Percentiles rank a stretch among this genome's conserved stretches.
Conservation (phyloP, 2,113 vertebrate genomes). For the Fukomys damarensis region DNA sequence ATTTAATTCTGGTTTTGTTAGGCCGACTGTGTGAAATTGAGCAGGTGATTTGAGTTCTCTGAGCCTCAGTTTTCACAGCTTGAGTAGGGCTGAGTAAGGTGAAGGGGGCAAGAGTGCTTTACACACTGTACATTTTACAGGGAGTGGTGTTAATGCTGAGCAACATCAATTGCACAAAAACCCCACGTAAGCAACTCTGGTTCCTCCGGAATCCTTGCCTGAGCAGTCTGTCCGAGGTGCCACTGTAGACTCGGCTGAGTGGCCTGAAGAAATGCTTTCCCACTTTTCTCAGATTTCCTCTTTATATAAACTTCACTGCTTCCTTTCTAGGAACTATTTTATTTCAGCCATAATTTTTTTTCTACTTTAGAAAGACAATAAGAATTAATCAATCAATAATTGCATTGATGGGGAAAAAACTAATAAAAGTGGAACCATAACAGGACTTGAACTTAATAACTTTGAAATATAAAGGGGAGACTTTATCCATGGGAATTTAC, state of each 20-base stretch:
- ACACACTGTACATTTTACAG: rapidly evolving
- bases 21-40: not conserved
- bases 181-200: not conserved
- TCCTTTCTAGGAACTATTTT: conserved; percentile 48
- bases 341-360: conserved; percentile 76
- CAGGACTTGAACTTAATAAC: conserved; percentile 81
- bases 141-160: not conserved
- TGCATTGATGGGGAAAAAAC: conserved; percentile 79
- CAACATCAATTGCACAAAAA: not conserved
- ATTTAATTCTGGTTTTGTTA: not conserved
- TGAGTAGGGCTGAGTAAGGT: not conserved
- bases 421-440: conserved; percentile 81
- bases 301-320: not conserved
- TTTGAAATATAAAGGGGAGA: conserved; percentile 82
- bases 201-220: rapidly evolving
- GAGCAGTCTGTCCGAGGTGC: not conserved
- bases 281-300: not conserved
- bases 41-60: not conserved
- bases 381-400: conserved; percentile 84
- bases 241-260: not conserved
- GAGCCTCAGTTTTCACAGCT: not conserved
- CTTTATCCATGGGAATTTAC: conserved; percentile 84
- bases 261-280: not conserved
- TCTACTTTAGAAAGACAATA: conserved; percentile 80
- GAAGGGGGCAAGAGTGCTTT: not conserved